Evolutionary conservation across 2,888 invertebrate genomes (phyloP).

Genomic region (Agrilus cyanescens): DNA sequence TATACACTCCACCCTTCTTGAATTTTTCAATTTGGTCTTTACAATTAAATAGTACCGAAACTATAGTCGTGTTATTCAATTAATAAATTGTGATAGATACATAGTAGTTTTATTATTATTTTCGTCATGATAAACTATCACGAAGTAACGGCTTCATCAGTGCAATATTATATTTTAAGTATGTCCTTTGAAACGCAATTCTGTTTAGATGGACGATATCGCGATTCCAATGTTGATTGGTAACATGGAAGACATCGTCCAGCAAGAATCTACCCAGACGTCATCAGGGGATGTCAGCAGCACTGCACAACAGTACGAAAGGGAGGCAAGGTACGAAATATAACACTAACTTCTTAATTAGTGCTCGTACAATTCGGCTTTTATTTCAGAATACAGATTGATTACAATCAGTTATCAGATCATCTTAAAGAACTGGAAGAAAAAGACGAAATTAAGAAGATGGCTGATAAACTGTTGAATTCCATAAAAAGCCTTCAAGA

Average conservation of each 20-base stretch:
- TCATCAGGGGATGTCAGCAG: slow-evolving; percentile 40
- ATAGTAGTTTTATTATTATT: too few relatives aligned
- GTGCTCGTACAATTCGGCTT: slow-evolving; percentile 5
- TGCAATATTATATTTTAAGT: too few relatives aligned
- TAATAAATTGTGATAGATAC: too few relatives aligned
- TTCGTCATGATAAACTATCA: too few relatives aligned
- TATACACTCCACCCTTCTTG: too few relatives aligned
- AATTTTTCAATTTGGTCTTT: too few relatives aligned
- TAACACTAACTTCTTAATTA: too few relatives aligned
- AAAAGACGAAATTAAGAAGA: slow-evolving; percentile 76
- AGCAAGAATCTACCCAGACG: slow-evolving; percentile 41
- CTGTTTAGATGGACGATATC: slow-evolving; percentile 88
- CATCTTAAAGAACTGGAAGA: slow-evolving; percentile 78
- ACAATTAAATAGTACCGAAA: too few relatives aligned
- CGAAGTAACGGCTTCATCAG: too few relatives aligned
- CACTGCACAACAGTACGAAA: slow-evolving; percentile 53
- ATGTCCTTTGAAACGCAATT: too few relatives aligned
- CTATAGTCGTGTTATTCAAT: too few relatives aligned
- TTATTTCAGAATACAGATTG: slow-evolving; percentile 60
- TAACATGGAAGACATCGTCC: slow-evolving; percentile 83
- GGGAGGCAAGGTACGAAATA: slow-evolving; percentile 49
- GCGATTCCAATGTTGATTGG: slow-evolving; percentile 81
- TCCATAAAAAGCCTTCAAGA: slow-evolving; percentile 74
- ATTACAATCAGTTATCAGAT: slow-evolving; percentile 67
- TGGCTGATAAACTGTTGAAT: slow-evolving; percentile 70